Evolutionary conservation across 2,888 invertebrate species (phyloP), one percentile per base, ranked within the genome.

Genomic region (Schizotus pectinicornis): DNA sequence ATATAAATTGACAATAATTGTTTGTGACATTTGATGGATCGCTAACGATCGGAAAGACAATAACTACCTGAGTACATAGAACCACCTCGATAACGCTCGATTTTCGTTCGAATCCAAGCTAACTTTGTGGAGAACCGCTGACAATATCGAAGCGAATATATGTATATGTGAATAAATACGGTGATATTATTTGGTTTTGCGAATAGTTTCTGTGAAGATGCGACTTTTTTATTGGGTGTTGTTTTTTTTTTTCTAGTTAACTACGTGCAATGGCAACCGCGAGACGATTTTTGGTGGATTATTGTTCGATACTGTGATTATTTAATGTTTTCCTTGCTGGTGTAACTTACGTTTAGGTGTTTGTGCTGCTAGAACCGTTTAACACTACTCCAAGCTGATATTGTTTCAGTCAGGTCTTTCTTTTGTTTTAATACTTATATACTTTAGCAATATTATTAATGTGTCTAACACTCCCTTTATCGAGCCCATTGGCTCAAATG

Each of bases 361-460:
- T 22, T 22, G 22, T 22, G 22, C 22, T 22, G 22, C 22, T 22
- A 22, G 22, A 22, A 22, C 22, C 22, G 22, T 22, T 22, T 22
- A 22, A 22, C 22, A 22, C 22, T 22, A 22, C 22, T 22, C 5
- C 22, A 22, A 2, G 22, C 22, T 22, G 22, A 22, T 22, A 22
- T 22, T 22, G 22, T 52, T 32, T 52, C 22, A 5, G 14, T 14
- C 11, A 30, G 38, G 41, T 46, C 38, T 56, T 47, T 49, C 13
- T 46, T 33, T 33, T 35, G 14, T 34, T 30, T 41, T 47, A 48
- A 54, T 48, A 34, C 37, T 39, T 37, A 38, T 50, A 12, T 39
- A 12, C 12, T 39, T 42, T 56, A 49, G 48, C 48, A 31, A 56
- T 51, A 56, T 30, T 43, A 30, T 31, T 14, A 12, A 9, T 39